These are phyloP conservation scores for Philypnodon macrostomus DNA, from an alignment of 2,797 vertebrate genomes.

Conservation along the genomic window DNA sequence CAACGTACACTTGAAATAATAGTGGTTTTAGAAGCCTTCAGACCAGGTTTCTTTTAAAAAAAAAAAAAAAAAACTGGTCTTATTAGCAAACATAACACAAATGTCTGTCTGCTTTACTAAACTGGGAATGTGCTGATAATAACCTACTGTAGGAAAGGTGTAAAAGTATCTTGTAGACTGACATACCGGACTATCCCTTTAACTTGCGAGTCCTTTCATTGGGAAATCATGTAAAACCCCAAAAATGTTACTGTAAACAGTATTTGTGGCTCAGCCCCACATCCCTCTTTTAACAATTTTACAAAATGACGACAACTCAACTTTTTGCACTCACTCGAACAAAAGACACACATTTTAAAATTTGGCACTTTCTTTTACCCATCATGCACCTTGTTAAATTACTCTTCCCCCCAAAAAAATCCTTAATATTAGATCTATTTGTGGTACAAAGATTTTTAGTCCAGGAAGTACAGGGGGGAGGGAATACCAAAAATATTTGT, in stretches of 20 bases:
- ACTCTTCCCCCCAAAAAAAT: conserved; percentile 81
- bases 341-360: conserved; percentile 70
- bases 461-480: conserved; percentile 65
- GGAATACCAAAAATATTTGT: conserved; percentile 76
- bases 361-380: conserved; percentile 96
- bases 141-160: background rate
- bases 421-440: conserved; percentile 85
- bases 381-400: conserved; percentile 94
- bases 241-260: conserved; percentile 78
- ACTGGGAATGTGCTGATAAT: background rate
- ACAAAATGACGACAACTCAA: conserved; percentile 29
- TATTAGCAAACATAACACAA: no score
- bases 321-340: conserved; percentile 21
- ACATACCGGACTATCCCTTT: conserved; percentile 11
- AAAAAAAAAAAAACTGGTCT: no score
- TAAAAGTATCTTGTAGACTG: background rate
- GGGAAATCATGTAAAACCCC: conserved; percentile 46
- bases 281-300: conserved; percentile 47
- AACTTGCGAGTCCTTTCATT: conserved; percentile 57
- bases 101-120: background rate
- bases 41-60: no score
- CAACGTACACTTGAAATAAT: no score
- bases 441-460: conserved; percentile 86
- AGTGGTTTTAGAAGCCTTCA: no score
- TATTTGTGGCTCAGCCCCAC: conserved; percentile 82